These are phyloP conservation scores for Theocolax elegans DNA, from an alignment of 1,140 invertebrate genomes.

Conservation along the genomic window DNA sequence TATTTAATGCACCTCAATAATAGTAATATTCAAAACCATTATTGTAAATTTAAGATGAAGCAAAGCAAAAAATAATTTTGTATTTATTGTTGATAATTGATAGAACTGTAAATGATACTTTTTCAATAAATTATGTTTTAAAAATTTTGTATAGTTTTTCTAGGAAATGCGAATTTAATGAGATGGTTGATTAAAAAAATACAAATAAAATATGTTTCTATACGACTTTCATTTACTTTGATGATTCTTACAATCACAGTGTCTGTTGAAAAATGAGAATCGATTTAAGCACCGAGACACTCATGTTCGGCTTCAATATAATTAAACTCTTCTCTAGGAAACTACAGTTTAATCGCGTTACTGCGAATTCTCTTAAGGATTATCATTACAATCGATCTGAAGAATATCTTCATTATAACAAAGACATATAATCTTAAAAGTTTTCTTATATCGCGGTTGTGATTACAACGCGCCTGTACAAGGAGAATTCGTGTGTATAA, in stretches of 20 bases:
- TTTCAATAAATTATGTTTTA: slow-evolving; percentile 29
- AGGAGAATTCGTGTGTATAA: background rate
- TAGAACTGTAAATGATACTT: slow-evolving; percentile 25
- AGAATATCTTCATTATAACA: slow-evolving; percentile 32
- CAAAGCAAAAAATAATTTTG: background rate
- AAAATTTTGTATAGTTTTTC: slow-evolving; percentile 1
- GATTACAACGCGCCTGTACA: slow-evolving; percentile 30
- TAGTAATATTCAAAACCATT: too few species aligned
- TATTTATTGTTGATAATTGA: slow-evolving; percentile 30
- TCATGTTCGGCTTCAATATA: background rate
- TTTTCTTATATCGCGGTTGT: slow-evolving; percentile 11
- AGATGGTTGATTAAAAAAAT: slow-evolving; percentile 24
- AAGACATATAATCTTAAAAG: slow-evolving; percentile 25
- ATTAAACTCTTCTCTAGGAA: slow-evolving; percentile 29
- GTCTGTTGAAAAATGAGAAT: slow-evolving; percentile 26
- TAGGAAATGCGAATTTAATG: slow-evolving; percentile 22
- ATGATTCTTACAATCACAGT: slow-evolving; percentile 38
- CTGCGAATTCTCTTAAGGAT: slow-evolving; percentile 13
- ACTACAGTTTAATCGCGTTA: slow-evolving; percentile 31
- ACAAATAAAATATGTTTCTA: slow-evolving; percentile 33
- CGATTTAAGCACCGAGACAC: slow-evolving; percentile 6
- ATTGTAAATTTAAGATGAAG: too few species aligned
- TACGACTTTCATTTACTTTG: slow-evolving; percentile 34
- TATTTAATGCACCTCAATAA: too few species aligned
- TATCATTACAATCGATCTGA: slow-evolving; percentile 16